A percentile compares a stretch with the other conserved stretches of the same genome.
These are phyloP conservation scores for Onychostruthus taczanowskii DNA, from an alignment of 2,113 vertebrate genomes.

Conservation along the genomic window DNA sequence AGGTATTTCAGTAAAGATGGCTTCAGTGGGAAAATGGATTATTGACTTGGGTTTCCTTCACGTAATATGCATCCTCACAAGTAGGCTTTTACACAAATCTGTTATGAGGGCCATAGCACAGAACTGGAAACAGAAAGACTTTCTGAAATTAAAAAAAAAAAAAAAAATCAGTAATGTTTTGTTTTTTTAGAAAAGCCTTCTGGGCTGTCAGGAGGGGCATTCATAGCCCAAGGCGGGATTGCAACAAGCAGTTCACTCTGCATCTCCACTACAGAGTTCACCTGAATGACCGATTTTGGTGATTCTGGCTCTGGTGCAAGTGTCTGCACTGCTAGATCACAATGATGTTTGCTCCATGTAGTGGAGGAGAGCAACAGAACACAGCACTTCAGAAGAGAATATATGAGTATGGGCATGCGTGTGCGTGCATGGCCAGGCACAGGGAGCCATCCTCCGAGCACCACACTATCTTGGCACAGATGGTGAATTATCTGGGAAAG, in stretches of 20 bases:
- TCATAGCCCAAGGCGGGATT: background rate
- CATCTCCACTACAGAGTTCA: background rate
- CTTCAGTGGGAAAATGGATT: background rate
- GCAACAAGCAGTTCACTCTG: background rate
- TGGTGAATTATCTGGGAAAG: background rate
- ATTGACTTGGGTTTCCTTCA: background rate
- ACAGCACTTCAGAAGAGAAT: background rate
- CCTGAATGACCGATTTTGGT: background rate
- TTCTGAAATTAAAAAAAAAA: background rate
- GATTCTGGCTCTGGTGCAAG: background rate
- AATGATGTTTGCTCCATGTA: rapidly evolving
- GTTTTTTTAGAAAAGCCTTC: background rate
- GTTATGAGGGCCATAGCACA: background rate
- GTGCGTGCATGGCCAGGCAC: rapidly evolving
- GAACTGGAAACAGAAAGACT: background rate
- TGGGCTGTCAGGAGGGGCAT: background rate
- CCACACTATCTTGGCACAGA: background rate
- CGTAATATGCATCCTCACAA: background rate
- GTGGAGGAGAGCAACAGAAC: background rate
- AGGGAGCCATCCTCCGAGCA: background rate
- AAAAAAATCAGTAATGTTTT: background rate
- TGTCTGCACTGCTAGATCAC: background rate
- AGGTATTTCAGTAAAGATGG: background rate
- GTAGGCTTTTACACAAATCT: background rate
- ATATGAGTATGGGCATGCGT: rapidly evolving